Percentiles rank a stretch among this genome's conserved stretches.
phyloP scores from a whole-genome alignment of 1,140 invertebrate genomes.

The Rhyzopertha dominica region DNA sequence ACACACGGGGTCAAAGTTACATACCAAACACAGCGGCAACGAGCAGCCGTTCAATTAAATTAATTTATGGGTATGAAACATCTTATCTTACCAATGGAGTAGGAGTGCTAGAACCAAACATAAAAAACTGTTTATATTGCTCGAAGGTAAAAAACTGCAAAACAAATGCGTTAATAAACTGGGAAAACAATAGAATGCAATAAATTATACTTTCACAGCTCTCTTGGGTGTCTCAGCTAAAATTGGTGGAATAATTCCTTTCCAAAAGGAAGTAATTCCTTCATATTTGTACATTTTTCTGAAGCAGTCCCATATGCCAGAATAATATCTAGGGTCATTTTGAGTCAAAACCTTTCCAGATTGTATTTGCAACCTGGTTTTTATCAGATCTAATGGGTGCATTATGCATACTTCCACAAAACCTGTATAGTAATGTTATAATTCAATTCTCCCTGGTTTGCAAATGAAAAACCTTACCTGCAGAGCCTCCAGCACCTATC shows the following conservation, averaged over 20 bases:
- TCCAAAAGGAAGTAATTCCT: conserved; percentile 79
- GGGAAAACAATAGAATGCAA: conserved; percentile 17
- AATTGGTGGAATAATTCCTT: conserved; percentile 88
- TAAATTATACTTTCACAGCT: conserved; percentile 68
- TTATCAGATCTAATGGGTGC: conserved; percentile 91
- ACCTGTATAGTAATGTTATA: conserved; percentile 69
- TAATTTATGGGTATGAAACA: too few species aligned
- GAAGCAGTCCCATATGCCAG: conserved; percentile 80
- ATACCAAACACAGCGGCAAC: too few species aligned
- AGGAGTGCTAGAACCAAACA: conserved; percentile 65
- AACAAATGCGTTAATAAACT: conserved; percentile 26
- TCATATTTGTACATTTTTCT: conserved; percentile 82
- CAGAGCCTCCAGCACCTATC: conserved; percentile 81
- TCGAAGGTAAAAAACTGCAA: conserved; percentile 85
- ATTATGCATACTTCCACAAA: conserved; percentile 94
- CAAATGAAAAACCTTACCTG: conserved; percentile 51
- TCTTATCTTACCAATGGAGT: conserved; percentile 60
- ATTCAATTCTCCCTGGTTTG: too few species aligned
- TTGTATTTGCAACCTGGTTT: conserved; percentile 83
- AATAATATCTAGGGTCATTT: conserved; percentile 61
- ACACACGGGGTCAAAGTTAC: too few species aligned
- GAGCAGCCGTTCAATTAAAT: too few species aligned
- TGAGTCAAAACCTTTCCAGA: conserved; percentile 35
- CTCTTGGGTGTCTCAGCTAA: conserved; percentile 92
- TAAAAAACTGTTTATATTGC: conserved; percentile 82